phyloP scores from a whole-genome alignment of 2,888 invertebrate species.

The Gerris lacustris region DNA sequence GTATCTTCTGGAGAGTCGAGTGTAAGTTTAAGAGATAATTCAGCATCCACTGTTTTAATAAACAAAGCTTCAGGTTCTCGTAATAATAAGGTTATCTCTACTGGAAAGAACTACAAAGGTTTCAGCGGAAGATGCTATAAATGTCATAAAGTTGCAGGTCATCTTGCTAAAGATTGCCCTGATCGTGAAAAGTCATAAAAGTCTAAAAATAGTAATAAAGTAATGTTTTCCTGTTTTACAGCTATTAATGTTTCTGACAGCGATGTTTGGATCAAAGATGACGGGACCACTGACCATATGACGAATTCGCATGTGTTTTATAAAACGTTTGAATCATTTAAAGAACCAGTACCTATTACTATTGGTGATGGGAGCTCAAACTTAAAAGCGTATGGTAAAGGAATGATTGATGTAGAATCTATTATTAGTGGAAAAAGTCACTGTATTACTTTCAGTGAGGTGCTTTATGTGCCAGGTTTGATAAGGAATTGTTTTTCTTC shows the following conservation, averaged over 20 bases:
- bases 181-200: not conserved
- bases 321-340: not conserved
- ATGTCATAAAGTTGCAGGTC: not conserved
- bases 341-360: not conserved
- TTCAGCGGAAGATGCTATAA: too few species aligned
- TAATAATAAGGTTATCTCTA: not conserved
- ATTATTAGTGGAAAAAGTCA: not conserved
- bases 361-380: too few species aligned
- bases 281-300: not conserved
- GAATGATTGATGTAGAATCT: not conserved
- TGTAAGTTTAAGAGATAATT: too few species aligned
- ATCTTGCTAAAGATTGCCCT: not conserved
- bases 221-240: not conserved
- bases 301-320: not conserved
- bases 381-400: not conserved
- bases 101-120: too few species aligned
- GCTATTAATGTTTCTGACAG: not conserved
- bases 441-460: not conserved
- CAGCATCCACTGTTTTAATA: not conserved
- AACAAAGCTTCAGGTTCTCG: not conserved
- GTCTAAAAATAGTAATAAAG: not conserved
- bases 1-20: too few species aligned
- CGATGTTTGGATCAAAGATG: not conserved
- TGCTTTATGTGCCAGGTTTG: not conserved
- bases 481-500: not conserved